Percentiles rank a stretch among this genome's conserved stretches.
Conservation (phyloP, 2,797 vertebrate species). For the Halcyon badia region DNA sequence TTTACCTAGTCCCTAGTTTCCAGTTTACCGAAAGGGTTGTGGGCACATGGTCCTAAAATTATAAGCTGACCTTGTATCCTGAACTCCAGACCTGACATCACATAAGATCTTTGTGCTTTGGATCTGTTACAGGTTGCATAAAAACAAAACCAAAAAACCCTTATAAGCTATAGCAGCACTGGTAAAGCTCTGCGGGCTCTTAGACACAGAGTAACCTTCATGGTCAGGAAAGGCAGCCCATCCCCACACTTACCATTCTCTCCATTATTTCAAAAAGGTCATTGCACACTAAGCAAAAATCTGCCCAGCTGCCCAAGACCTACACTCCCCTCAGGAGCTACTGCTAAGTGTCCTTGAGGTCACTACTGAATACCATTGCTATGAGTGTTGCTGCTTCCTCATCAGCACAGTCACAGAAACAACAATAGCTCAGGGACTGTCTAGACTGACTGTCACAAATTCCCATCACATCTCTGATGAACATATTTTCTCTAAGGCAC, state of each 20-base stretch:
- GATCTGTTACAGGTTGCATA: neutral
- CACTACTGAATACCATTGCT: neutral
- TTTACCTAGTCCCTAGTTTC: neutral
- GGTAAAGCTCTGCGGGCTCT: neutral
- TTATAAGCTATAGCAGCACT: neutral
- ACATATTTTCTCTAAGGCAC: neutral
- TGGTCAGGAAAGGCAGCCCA: neutral
- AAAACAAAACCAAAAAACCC: neutral
- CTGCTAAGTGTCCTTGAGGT: neutral
- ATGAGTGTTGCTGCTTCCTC: neutral
- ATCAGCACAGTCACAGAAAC: neutral
- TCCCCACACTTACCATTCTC: neutral
- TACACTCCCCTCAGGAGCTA: fast-evolving
- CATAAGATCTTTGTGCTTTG: neutral
- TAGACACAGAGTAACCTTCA: neutral
- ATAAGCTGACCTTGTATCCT: neutral
- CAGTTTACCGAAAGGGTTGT: neutral
- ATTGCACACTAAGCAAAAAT: neutral
- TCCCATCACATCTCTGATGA: neutral
- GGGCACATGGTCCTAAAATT: neutral
- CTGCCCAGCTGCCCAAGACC: neutral
- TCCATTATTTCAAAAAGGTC: neutral
- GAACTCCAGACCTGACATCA: neutral
- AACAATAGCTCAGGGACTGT: neutral
- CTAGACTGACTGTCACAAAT: conserved; percentile 1